Evolutionary conservation across 2,888 invertebrate genomes (phyloP).

Genomic region (Metopia argyrocephala): DNA sequence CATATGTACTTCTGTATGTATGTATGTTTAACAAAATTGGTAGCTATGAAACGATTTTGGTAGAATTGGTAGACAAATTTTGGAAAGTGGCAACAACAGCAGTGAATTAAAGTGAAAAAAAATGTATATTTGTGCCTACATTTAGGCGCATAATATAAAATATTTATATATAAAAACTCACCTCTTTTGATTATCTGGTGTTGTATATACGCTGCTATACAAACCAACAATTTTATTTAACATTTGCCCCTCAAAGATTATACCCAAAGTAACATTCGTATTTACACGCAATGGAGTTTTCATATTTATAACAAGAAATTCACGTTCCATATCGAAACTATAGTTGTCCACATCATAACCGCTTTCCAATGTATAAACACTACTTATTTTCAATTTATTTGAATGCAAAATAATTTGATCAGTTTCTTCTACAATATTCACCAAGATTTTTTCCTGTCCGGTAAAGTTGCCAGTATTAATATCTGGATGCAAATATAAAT

Average conservation of each 20-base stretch:
- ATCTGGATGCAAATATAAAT: constrained; percentile 83
- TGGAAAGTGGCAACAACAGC: background rate
- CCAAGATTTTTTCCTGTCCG: constrained; percentile 81
- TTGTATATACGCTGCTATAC: constrained; percentile 83
- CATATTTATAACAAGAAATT: constrained; percentile 71
- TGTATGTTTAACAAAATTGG: no score
- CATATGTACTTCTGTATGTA: no score
- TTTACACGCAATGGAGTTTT: constrained; percentile 69
- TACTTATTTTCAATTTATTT: constrained; percentile 79
- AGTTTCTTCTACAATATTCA: constrained; percentile 78
- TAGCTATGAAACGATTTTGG: no score
- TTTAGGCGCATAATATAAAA: constrained; percentile 50
- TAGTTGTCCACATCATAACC: constrained; percentile 53
- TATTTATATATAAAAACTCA: constrained; percentile 68
- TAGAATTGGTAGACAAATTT: no score
- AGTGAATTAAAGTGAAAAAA: no score
- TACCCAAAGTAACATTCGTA: constrained; percentile 79
- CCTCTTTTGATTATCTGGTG: constrained; percentile 78
- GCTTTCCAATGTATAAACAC: constrained; percentile 56
- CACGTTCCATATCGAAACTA: constrained; percentile 66
- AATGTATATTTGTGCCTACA: constrained; percentile 51
- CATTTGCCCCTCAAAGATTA: constrained; percentile 83
- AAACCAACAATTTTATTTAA: constrained; percentile 85
- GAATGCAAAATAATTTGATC: constrained; percentile 81
- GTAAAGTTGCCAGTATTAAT: constrained; percentile 80